Percentiles rank a stretch among this genome's conserved stretches.
These are phyloP conservation scores for Antigone vipio DNA, from an alignment of 2,113 vertebrate species.

Conservation along the genomic window DNA sequence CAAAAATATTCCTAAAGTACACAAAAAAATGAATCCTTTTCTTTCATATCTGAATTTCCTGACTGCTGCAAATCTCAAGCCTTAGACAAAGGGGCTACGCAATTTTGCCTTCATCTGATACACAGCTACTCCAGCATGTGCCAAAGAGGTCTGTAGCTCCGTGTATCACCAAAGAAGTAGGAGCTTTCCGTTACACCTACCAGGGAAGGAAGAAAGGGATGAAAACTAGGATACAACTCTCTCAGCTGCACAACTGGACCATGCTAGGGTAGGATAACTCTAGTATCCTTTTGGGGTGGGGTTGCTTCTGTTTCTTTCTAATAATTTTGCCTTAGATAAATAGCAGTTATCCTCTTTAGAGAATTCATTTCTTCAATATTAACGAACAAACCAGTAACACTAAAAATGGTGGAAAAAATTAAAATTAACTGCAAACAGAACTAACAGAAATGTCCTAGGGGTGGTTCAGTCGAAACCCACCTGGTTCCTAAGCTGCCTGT, in stretches of 20 bases:
- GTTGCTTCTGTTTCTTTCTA: not conserved
- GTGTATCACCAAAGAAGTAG: not conserved
- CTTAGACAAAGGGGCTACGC: not conserved
- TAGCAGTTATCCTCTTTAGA: not conserved
- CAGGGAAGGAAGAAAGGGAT: not conserved
- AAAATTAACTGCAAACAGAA: not conserved
- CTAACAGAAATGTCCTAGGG: not conserved
- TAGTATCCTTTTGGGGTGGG: not conserved
- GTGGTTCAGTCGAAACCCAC: constrained; percentile 5
- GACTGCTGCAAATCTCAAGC: not conserved
- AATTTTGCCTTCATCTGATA: not conserved
- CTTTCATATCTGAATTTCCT: not conserved
- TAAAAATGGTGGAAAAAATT: not conserved
- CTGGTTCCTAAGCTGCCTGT: not conserved
- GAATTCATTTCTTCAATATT: not conserved
- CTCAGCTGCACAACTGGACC: not conserved
- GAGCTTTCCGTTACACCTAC: not conserved
- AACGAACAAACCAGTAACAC: not conserved
- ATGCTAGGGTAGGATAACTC: not conserved
- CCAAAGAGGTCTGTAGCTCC: not conserved
- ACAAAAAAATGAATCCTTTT: not conserved
- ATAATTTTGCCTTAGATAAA: not conserved
- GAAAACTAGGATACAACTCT: not conserved
- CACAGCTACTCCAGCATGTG: not conserved
- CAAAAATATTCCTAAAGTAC: not conserved